phyloP scores from a whole-genome alignment of 2,797 vertebrate genomes.

The Eulemur albifrons region DNA sequence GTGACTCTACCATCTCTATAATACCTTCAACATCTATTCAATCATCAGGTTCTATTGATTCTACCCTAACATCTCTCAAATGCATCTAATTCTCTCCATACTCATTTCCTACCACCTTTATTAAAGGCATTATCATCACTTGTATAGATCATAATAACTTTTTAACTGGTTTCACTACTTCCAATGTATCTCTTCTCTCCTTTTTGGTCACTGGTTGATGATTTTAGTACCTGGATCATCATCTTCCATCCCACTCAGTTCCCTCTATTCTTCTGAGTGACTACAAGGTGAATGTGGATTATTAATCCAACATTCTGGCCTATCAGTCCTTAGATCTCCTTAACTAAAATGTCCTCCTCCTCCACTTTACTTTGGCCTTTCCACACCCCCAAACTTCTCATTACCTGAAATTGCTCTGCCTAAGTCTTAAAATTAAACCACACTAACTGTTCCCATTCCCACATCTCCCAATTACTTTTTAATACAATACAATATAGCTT shows the following conservation, averaged over 20 bases:
- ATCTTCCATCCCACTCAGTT: background rate
- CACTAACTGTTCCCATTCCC: background rate
- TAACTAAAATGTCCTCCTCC: background rate
- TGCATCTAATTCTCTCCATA: background rate
- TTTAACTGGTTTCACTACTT: background rate
- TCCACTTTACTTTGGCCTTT: background rate
- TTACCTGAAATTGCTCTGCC: background rate
- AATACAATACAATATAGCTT: background rate
- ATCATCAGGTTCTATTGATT: background rate
- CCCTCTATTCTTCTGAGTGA: background rate
- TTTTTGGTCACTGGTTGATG: background rate
- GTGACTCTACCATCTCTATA: background rate
- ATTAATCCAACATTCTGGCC: background rate
- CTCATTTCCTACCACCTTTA: background rate
- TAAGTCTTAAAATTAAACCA: constrained; percentile 5
- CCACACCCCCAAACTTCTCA: background rate
- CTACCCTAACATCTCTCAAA: background rate
- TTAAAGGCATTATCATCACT: background rate
- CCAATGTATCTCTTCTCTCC: background rate
- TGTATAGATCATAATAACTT: background rate
- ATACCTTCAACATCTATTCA: background rate
- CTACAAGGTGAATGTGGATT: background rate
- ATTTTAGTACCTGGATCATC: background rate
- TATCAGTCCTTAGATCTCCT: background rate
- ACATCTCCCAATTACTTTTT: background rate